Evolutionary conservation across 2,113 vertebrate species (phyloP).

Genomic region (Physeter macrocephalus): DNA sequence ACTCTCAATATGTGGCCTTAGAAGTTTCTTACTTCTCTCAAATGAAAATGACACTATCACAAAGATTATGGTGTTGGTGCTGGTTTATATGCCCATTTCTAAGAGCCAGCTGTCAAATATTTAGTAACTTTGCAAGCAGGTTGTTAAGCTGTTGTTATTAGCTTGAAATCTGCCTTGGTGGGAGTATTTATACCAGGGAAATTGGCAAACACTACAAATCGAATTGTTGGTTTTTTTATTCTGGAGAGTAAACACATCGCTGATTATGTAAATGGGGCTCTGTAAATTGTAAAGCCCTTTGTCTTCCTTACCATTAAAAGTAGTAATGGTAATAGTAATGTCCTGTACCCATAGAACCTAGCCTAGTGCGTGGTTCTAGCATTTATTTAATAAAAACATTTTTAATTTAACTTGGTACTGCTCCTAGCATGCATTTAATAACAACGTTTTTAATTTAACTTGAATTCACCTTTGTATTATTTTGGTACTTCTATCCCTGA

Average conservation of each 20-base stretch:
- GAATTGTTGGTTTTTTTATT: not conserved
- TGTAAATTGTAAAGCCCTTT: not conserved
- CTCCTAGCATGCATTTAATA: not conserved
- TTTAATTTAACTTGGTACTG: not conserved
- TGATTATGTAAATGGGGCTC: not conserved
- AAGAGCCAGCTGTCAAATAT: not conserved
- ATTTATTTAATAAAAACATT: not conserved
- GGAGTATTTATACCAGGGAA: not conserved
- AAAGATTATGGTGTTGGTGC: not conserved
- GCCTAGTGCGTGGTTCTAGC: not conserved
- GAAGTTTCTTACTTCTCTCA: not conserved
- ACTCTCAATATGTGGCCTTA: not conserved
- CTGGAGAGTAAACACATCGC: not conserved
- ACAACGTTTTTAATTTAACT: not conserved
- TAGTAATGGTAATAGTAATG: not conserved
- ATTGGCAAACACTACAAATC: not conserved
- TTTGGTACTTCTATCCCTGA: not conserved
- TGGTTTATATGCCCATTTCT: not conserved
- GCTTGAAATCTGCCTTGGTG: not conserved
- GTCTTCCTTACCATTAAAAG: slow-evolving; percentile 11
- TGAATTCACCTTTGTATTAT: not conserved
- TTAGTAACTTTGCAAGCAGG: slow-evolving; percentile 11
- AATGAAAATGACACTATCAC: not conserved
- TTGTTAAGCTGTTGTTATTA: not conserved
- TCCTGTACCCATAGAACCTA: not conserved